Percentiles rank a stretch among this genome's conserved stretches.
Conservation (phyloP, 2,797 vertebrate genomes). For the Tauraco hartlaubi region DNA sequence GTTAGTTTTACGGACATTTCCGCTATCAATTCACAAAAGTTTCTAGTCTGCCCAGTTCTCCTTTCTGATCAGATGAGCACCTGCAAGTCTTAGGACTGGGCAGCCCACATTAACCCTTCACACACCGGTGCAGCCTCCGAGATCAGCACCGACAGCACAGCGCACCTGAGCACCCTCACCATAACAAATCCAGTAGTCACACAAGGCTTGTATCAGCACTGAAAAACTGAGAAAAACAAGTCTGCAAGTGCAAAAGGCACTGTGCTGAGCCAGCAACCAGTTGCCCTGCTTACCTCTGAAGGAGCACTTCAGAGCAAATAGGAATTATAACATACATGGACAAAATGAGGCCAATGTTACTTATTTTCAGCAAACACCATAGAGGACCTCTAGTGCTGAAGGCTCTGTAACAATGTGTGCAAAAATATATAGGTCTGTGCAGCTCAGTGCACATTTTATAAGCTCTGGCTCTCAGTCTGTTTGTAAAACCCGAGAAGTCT, state of each 20-base stretch:
- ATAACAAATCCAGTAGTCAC: background rate
- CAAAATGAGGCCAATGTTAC: background rate
- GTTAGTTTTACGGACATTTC: background rate
- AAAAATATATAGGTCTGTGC: background rate
- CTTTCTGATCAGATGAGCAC: background rate
- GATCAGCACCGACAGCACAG: background rate
- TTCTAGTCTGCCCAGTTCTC: background rate
- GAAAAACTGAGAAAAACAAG: background rate
- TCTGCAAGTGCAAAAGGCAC: background rate
- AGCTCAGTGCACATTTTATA: background rate
- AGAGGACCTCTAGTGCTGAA: background rate
- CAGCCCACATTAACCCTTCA: background rate
- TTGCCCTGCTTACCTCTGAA: background rate
- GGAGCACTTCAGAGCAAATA: background rate
- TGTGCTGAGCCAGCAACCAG: background rate
- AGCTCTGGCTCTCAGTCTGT: background rate
- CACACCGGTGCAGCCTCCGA: background rate
- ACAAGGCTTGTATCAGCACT: background rate
- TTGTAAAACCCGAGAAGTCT: background rate
- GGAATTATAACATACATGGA: background rate
- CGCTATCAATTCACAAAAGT: background rate
- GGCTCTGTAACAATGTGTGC: background rate
- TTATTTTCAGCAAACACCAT: background rate
- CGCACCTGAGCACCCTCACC: fast-evolving
- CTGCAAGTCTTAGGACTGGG: background rate